phyloP scores from a whole-genome alignment of 2,888 invertebrate species.

The Diarsia brunnea region DNA sequence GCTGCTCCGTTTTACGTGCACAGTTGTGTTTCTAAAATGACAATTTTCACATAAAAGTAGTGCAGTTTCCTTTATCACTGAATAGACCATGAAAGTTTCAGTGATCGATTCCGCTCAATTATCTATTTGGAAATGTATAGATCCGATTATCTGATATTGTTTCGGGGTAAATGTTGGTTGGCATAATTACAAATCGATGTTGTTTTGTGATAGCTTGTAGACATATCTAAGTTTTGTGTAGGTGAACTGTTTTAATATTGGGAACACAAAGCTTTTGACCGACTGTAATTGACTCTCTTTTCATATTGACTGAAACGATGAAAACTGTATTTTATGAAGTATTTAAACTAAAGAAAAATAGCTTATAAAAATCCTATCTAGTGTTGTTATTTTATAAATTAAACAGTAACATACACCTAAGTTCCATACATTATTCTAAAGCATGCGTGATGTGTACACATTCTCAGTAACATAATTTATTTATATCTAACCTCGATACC shows the following conservation, averaged over 20 bases:
- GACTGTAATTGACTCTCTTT: constrained; percentile 1
- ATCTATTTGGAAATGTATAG: constrained; percentile 33
- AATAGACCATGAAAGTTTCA: constrained; percentile 20
- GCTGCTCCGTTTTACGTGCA: constrained; percentile 12
- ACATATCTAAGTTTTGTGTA: constrained; percentile 2
- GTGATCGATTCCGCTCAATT: constrained; percentile 19
- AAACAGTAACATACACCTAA: constrained; percentile 23
- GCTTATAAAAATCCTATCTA: neutral
- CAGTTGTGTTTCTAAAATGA: constrained; percentile 14
- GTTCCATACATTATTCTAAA: constrained; percentile 29
- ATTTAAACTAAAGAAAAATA: neutral
- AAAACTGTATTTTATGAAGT: neutral
- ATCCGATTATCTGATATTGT: constrained; percentile 43
- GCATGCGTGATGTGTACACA: constrained; percentile 46
- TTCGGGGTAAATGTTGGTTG: constrained; percentile 38
- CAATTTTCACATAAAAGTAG: constrained; percentile 9
- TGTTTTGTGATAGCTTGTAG: constrained; percentile 31
- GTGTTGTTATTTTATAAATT: constrained; percentile 36
- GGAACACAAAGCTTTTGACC: neutral
- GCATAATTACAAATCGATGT: constrained; percentile 52
- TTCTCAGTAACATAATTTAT: constrained; percentile 54
- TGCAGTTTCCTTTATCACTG: constrained; percentile 18
- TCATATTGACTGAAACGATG: neutral
- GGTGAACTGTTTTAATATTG: constrained; percentile 19
- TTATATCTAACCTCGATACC: constrained; percentile 61